Percentiles rank a stretch among this genome's conserved stretches.
Conservation (phyloP, 30 jellyfish, hydroid and myxozoan genomes). For the Nemopilema nomurai region DNA sequence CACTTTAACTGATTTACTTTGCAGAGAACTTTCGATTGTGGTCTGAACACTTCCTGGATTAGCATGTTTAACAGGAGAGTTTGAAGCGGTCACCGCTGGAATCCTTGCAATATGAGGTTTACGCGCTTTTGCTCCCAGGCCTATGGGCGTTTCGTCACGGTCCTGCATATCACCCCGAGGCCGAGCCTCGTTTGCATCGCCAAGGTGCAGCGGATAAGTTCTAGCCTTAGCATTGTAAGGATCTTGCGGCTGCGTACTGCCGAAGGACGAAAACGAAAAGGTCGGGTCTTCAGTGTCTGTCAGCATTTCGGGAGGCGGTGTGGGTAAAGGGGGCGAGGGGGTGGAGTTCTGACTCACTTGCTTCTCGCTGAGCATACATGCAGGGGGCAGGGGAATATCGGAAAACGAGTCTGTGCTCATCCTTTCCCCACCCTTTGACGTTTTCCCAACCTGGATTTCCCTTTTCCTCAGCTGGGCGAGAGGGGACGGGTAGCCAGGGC, state of each 20-base stretch:
- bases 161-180: neutral
- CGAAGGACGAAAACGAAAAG: neutral
- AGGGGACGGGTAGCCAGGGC: constrained; percentile 24
- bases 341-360: constrained; percentile 51
- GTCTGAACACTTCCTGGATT: constrained; percentile 30
- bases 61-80: constrained; percentile 51
- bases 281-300: constrained; percentile 67
- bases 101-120: constrained; percentile 64
- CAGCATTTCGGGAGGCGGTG: constrained; percentile 71
- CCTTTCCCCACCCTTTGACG: constrained; percentile 25
- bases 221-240: neutral
- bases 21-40: constrained; percentile 9
- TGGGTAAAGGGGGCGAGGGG: constrained; percentile 76
- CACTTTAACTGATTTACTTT: constrained; percentile 4
- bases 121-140: constrained; percentile 12
- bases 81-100: constrained; percentile 48
- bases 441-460: constrained; percentile 3
- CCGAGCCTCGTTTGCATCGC: neutral
- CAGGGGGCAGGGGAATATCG: constrained; percentile 90
- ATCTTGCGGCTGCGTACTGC: neutral
- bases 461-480: constrained; percentile 51
- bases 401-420: constrained; percentile 69
- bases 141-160: constrained; percentile 7
- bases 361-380: constrained; percentile 66
- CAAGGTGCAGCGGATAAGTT: neutral